Evolutionary conservation across 2,888 invertebrate genomes (phyloP).

Genomic region (Polydrusus pterygomalis): DNA sequence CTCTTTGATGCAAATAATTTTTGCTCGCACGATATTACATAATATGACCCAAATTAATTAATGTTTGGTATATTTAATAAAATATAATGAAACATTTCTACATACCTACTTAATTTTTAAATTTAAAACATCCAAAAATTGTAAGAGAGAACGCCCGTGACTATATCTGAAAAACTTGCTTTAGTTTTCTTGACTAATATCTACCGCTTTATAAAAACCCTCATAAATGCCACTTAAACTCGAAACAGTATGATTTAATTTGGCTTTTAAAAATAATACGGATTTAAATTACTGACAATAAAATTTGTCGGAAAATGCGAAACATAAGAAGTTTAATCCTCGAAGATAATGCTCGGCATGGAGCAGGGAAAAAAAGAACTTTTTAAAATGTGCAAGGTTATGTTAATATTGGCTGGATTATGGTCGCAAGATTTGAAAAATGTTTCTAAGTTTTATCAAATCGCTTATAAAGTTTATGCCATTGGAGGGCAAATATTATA

Average conservation of each 20-base stretch:
- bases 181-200: background rate
- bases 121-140: no score
- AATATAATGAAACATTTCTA: no score
- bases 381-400: conserved; percentile 2
- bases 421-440: conserved; percentile 7
- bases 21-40: no score
- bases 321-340: conserved; percentile 4
- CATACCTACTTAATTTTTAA: no score
- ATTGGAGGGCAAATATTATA: background rate
- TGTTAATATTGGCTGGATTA: conserved; percentile 5
- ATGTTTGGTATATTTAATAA: no score
- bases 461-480: background rate
- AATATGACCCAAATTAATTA: no score
- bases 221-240: conserved; percentile 18
- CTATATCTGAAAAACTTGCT: background rate
- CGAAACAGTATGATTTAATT: conserved; percentile 10
- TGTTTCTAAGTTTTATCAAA: background rate
- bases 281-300: conserved; percentile 19
- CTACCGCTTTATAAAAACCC: conserved; percentile 16
- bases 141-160: background rate
- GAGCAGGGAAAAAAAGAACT: background rate
- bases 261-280: conserved; percentile 16
- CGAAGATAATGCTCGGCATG: background rate
- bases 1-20: no score
- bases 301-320: background rate